Percentiles rank a stretch among this genome's conserved stretches.
These are phyloP conservation scores for Colistium nudipinnis DNA, from an alignment of 2,113 vertebrate genomes.

Conservation along the genomic window DNA sequence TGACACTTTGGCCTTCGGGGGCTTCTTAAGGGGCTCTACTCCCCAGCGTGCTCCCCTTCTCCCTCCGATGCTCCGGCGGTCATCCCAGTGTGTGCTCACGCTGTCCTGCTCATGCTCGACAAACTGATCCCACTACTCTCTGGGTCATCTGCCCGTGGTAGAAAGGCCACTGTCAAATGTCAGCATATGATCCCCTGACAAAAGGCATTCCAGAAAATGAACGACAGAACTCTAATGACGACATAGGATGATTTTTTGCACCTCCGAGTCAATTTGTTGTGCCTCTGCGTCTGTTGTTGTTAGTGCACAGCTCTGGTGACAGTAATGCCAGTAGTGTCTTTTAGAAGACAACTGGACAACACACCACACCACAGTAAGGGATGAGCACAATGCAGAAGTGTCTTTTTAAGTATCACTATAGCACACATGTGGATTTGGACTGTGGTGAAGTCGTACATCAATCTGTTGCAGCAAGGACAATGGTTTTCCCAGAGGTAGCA, in stretches of 20 bases:
- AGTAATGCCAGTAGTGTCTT: too few relatives aligned
- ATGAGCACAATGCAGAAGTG: background rate
- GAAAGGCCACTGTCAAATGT: slow-evolving; percentile 73
- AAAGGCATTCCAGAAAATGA: slow-evolving; percentile 42
- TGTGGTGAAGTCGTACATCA: slow-evolving; percentile 31
- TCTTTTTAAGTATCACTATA: slow-evolving; percentile 3
- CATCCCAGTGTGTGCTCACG: slow-evolving; percentile 37
- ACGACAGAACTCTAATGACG: slow-evolving; percentile 54
- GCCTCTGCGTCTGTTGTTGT: slow-evolving; percentile 6
- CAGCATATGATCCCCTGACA: slow-evolving; percentile 52
- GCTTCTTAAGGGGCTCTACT: slow-evolving; percentile 41
- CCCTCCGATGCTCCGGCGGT: slow-evolving; percentile 30
- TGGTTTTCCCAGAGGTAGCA: slow-evolving; percentile 48
- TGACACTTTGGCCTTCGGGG: slow-evolving; percentile 60
- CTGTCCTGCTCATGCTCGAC: slow-evolving; percentile 17
- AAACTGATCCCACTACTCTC: slow-evolving; percentile 36
- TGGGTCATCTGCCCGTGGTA: slow-evolving; percentile 52
- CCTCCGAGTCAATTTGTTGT: background rate
- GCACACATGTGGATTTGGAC: slow-evolving; percentile 18
- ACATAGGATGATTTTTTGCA: slow-evolving; percentile 44
- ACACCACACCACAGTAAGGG: slow-evolving; percentile 10
- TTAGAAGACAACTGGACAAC: too few relatives aligned
- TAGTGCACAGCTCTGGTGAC: background rate
- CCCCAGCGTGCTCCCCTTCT: slow-evolving; percentile 33
- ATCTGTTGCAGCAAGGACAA: slow-evolving; percentile 44